Evolutionary conservation across 2,797 vertebrate species (phyloP).

Genomic region (Lacerta bilineata): DNA sequence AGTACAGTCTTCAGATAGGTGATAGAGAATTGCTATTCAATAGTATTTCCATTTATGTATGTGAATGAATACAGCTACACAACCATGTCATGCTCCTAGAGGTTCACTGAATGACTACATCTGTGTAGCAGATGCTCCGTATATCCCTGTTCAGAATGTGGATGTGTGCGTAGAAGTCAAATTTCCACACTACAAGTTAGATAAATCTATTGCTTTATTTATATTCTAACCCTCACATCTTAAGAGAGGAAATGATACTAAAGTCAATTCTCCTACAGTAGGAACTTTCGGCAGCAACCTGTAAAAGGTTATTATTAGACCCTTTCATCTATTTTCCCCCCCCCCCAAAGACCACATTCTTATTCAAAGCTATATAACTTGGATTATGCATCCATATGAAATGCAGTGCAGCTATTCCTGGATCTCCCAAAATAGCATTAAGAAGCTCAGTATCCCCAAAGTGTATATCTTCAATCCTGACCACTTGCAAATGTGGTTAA

Average conservation of each 20-base stretch:
- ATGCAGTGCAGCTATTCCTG: conserved; percentile 70
- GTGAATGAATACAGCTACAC: neutral
- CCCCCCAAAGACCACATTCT: conserved; percentile 69
- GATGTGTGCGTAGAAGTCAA: conserved; percentile 35
- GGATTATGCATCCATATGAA: conserved; percentile 75
- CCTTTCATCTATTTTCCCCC: conserved; percentile 60
- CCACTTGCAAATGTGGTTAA: conserved; percentile 72
- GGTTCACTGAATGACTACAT: conserved; percentile 15
- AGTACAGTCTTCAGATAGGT: neutral
- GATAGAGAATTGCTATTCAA: neutral
- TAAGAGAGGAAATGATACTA: conserved; percentile 66
- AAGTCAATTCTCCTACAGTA: conserved; percentile 74
- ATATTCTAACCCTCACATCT: conserved; percentile 56
- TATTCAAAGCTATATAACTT: conserved; percentile 73
- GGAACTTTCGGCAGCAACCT: conserved; percentile 72
- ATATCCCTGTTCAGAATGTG: neutral
- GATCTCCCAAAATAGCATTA: conserved; percentile 65
- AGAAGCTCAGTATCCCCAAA: conserved; percentile 75
- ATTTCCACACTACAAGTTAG: conserved; percentile 58
- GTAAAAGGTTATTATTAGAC: conserved; percentile 67
- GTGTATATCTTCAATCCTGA: conserved; percentile 69
- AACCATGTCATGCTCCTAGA: conserved; percentile 21
- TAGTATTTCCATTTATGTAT: neutral
- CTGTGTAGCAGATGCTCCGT: conserved; percentile 24
- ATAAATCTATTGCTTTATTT: conserved; percentile 71